A percentile compares a stretch with the other conserved stretches of the same genome.
These are phyloP conservation scores for Amphilophus citrinellus DNA, from an alignment of 2,113 vertebrate genomes.

Conservation along the genomic window DNA sequence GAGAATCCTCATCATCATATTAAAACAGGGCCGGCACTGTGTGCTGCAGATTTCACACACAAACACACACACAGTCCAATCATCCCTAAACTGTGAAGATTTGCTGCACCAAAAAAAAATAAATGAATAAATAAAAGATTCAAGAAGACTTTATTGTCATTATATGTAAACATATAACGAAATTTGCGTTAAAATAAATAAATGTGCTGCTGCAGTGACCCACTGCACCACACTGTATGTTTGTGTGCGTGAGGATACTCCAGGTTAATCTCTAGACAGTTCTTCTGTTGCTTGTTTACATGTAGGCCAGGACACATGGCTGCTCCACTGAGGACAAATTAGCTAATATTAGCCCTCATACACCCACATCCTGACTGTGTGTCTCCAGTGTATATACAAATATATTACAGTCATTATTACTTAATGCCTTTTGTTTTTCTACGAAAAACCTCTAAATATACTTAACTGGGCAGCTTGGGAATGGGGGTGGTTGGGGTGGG, in stretches of 20 bases:
- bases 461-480: not conserved
- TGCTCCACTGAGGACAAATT: constrained; percentile 6
- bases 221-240: not conserved
- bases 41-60: not conserved
- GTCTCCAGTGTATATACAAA: not conserved
- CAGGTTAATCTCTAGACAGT: constrained; percentile 36
- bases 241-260: not conserved
- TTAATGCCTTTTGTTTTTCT: not conserved
- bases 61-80: not conserved
- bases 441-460: not conserved
- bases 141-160: no score
- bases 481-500: no score
- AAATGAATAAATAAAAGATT: no score
- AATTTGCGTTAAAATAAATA: no score
- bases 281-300: constrained; percentile 49
- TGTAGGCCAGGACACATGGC: constrained; percentile 11
- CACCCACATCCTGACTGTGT: constrained; percentile 17
- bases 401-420: not conserved
- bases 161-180: no score
- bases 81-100: not conserved
- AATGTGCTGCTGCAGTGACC: not conserved
- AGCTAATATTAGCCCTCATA: constrained; percentile 40
- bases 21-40: not conserved
- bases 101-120: not conserved
- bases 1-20: not conserved